Evolutionary conservation across 2,888 invertebrate genomes (phyloP).

Genomic region (Rotaria macrura): DNA sequence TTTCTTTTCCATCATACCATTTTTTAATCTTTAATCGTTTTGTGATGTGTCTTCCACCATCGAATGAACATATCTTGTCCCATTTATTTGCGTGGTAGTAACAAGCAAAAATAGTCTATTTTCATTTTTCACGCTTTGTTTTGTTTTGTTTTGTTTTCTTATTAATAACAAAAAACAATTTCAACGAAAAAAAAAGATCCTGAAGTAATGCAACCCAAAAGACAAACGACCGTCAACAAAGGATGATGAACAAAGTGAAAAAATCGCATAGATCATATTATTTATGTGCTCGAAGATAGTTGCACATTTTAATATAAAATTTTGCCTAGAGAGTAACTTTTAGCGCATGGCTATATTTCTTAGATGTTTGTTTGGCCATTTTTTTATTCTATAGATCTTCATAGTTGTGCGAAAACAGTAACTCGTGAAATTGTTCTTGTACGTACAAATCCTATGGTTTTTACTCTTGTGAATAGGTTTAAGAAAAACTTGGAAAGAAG

Average conservation of each 20-base stretch:
- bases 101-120: slow-evolving; percentile 10
- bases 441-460: not conserved
- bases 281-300: not conserved
- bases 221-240: not conserved
- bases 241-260: not conserved
- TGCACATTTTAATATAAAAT: not conserved
- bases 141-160: not conserved
- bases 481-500: not conserved
- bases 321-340: not conserved
- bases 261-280: not conserved
- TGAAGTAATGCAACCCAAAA: not conserved
- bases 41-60: not conserved
- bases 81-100: not conserved
- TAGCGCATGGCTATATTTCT: not conserved
- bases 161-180: not conserved
- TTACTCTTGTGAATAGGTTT: not conserved
- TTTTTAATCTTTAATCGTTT: not conserved
- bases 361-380: not conserved
- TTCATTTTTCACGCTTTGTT: not conserved
- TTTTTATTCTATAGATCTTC: not conserved
- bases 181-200: not conserved
- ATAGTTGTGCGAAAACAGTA: not conserved
- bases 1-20: not conserved
- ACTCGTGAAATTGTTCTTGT: not conserved
- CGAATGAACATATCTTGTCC: not conserved